Conservation (phyloP, 2,797 vertebrate species). For the Lindbergichthys nudifrons region DNA sequence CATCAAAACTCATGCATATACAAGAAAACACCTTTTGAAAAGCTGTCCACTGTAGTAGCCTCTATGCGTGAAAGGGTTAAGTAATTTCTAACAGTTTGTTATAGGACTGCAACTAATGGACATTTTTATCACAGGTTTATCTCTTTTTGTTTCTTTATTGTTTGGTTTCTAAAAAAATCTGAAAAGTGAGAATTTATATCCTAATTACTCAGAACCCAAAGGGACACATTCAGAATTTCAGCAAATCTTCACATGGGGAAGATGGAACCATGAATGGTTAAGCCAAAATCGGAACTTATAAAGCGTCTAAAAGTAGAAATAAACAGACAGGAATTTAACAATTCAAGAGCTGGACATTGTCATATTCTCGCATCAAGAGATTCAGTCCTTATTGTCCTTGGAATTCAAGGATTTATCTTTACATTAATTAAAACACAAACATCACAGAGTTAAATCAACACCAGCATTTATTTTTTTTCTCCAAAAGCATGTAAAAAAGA, state of each 20-base stretch:
- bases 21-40: too few relatives aligned
- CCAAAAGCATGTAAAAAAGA: conserved; percentile 83
- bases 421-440: conserved; percentile 27
- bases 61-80: too few relatives aligned
- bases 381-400: background rate
- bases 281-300: background rate
- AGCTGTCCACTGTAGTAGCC: too few relatives aligned
- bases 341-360: background rate
- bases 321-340: background rate
- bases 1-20: too few relatives aligned
- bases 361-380: background rate
- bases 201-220: background rate
- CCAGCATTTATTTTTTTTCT: conserved; percentile 81
- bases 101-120: background rate
- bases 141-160: too few relatives aligned
- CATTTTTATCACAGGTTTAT: background rate
- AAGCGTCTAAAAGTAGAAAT: background rate
- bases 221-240: background rate
- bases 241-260: background rate
- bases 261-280: background rate
- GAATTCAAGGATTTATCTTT: background rate
- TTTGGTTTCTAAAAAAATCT: too few relatives aligned
- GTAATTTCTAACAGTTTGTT: background rate
- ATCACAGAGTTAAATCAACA: conserved; percentile 69
- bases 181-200: too few relatives aligned